phyloP scores from a whole-genome alignment of 2,888 invertebrate species.

The Mayetiola destructor region DNA sequence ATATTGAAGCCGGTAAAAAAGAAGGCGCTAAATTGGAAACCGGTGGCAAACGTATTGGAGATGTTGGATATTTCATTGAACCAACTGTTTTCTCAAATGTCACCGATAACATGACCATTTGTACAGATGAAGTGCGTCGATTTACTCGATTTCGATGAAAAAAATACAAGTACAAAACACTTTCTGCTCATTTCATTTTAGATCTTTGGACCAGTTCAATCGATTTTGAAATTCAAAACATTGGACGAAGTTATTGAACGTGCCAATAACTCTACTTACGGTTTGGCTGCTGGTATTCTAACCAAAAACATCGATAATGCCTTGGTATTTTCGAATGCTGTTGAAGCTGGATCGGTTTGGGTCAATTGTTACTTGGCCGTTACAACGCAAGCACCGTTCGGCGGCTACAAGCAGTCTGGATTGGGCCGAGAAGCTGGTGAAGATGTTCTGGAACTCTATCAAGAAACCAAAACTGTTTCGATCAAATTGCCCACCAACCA shows the following conservation, averaged over 20 bases:
- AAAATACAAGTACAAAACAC: neutral
- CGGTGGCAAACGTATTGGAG: constrained; percentile 57
- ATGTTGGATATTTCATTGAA: constrained; percentile 57
- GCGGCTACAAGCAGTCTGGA: constrained; percentile 78
- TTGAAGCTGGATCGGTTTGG: constrained; percentile 74
- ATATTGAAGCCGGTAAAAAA: constrained; percentile 61
- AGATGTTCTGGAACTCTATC: constrained; percentile 60
- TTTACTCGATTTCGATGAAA: neutral
- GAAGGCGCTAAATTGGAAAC: constrained; percentile 64
- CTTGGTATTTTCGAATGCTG: constrained; percentile 53
- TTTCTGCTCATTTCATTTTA: neutral
- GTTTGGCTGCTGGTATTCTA: constrained; percentile 68
- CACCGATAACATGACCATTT: constrained; percentile 60
- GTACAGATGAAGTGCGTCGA: constrained; percentile 49
- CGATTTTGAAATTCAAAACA: constrained; percentile 65
- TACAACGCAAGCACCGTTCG: constrained; percentile 63
- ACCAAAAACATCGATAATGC: constrained; percentile 68
- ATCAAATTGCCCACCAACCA: constrained; percentile 32
- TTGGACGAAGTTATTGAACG: constrained; percentile 63
- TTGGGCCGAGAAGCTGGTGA: constrained; percentile 66
- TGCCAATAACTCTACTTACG: constrained; percentile 66
- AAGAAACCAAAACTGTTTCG: constrained; percentile 64
- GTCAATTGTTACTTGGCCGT: constrained; percentile 37
- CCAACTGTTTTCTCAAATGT: constrained; percentile 68
- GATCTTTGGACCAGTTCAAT: constrained; percentile 62